These are phyloP conservation scores for Priocnemis perturbator DNA, from an alignment of 2,888 invertebrate species.

Conservation along the genomic window DNA sequence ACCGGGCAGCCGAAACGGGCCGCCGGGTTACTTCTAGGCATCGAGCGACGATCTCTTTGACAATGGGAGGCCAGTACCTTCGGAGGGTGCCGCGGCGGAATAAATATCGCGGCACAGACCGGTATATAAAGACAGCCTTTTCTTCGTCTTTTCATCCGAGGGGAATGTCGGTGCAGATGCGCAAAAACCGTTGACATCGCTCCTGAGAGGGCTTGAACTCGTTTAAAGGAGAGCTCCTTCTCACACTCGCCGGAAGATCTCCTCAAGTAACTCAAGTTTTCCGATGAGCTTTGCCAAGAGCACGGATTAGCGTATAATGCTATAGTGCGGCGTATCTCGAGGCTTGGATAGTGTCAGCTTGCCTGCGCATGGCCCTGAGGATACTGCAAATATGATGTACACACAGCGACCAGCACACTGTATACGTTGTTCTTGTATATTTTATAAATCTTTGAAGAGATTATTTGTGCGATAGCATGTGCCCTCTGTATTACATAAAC, in stretches of 20 bases:
- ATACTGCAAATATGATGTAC: too few relatives aligned
- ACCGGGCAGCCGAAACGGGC: neutral
- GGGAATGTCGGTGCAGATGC: slow-evolving; percentile 34
- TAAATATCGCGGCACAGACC: slow-evolving; percentile 12
- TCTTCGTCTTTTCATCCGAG: slow-evolving; percentile 13
- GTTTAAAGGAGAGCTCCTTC: neutral
- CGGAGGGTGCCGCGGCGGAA: slow-evolving; percentile 17
- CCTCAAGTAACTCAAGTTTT: neutral
- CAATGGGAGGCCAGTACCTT: slow-evolving; percentile 13
- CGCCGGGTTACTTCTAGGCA: neutral
- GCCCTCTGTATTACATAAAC: too few relatives aligned
- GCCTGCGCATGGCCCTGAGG: too few relatives aligned
- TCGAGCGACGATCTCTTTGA: slow-evolving; percentile 13
- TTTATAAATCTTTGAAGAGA: too few relatives aligned
- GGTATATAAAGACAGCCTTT: slow-evolving; percentile 20
- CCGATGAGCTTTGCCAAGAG: slow-evolving; percentile 7
- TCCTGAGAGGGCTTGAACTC: neutral
- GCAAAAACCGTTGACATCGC: slow-evolving; percentile 38
- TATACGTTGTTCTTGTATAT: too few relatives aligned
- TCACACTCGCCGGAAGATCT: neutral
- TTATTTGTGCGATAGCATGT: too few relatives aligned
- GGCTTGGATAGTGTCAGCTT: too few relatives aligned
- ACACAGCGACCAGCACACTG: too few relatives aligned
- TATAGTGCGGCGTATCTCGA: too few relatives aligned
- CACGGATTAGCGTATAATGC: neutral